A percentile compares a stretch with the other conserved stretches of the same genome.
Conservation (phyloP, 2,888 invertebrate species). For the Pandemis corylana region DNA sequence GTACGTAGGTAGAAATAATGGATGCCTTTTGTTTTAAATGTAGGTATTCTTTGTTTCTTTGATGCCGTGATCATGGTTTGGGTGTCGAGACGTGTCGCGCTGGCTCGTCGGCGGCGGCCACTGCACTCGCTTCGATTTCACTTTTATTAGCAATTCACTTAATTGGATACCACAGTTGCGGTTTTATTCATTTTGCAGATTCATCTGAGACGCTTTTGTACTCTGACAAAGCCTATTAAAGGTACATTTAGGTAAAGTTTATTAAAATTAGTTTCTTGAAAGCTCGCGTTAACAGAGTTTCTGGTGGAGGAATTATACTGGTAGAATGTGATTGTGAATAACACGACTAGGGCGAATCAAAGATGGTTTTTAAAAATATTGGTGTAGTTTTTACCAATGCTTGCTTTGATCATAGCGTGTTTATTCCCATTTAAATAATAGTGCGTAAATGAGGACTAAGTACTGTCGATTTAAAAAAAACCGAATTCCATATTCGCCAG, state of each 20-base stretch:
- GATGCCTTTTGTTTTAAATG: conserved; percentile 2
- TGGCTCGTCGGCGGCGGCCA: conserved; percentile 65
- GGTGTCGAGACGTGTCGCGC: conserved; percentile 46
- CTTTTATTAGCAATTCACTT: conserved; percentile 85
- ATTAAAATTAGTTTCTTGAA: conserved; percentile 12
- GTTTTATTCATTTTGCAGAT: conserved; percentile 81
- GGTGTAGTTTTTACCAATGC: not conserved
- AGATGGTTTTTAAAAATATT: not conserved
- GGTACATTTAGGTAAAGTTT: conserved; percentile 19
- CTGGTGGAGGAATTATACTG: not conserved
- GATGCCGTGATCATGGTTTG: conserved; percentile 37
- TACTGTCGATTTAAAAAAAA: not conserved
- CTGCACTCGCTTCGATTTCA: conserved; percentile 84
- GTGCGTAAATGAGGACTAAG: not conserved
- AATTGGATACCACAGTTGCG: conserved; percentile 83
- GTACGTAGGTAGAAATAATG: not conserved
- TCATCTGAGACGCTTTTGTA: conserved; percentile 69
- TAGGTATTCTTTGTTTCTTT: conserved; percentile 5
- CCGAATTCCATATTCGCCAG: not conserved
- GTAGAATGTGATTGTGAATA: not conserved
- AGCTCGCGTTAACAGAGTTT: not conserved
- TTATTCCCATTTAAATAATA: not conserved
- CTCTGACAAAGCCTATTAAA: conserved; percentile 22
- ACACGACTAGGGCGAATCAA: not conserved
- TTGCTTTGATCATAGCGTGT: not conserved